Evolutionary conservation across 2,797 vertebrate species (phyloP).

Genomic region (Sarcoramphus papa): DNA sequence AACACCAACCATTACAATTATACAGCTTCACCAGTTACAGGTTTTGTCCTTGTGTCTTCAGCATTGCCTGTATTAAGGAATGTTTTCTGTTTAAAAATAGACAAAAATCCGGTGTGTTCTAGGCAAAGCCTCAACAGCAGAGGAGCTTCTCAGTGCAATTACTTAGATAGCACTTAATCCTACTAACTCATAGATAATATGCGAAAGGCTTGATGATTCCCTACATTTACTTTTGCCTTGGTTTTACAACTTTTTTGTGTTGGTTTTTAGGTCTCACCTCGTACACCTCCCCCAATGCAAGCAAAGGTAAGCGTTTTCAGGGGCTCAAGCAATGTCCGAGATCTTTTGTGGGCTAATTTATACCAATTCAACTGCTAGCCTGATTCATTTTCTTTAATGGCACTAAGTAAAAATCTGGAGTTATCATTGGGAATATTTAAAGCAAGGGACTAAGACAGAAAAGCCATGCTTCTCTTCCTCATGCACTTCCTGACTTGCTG

Average conservation of each 20-base stretch:
- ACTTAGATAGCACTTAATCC: not conserved
- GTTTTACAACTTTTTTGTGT: not conserved
- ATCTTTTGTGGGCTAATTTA: not conserved
- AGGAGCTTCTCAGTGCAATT: not conserved
- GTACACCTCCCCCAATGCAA: slow-evolving; percentile 86
- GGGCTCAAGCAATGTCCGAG: not conserved
- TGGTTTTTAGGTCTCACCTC: slow-evolving; percentile 87
- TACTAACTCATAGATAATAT: not conserved
- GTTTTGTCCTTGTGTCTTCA: not conserved
- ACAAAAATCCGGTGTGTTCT: not conserved
- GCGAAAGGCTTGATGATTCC: not conserved
- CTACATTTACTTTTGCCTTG: not conserved
- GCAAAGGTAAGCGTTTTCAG: slow-evolving; percentile 84
- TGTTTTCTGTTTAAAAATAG: not conserved
- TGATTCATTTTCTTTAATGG: not conserved
- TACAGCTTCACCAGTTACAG: not conserved
- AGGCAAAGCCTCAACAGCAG: not conserved
- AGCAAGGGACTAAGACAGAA: not conserved
- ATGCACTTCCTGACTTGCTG: not conserved
- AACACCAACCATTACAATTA: not conserved
- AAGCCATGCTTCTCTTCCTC: not conserved
- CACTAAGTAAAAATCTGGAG: not conserved
- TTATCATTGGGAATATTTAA: not conserved
- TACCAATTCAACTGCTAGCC: not conserved
- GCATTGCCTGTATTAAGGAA: not conserved